Evolutionary conservation across 2,113 vertebrate genomes (phyloP).

Genomic region (Coregonus clupeaformis): DNA sequence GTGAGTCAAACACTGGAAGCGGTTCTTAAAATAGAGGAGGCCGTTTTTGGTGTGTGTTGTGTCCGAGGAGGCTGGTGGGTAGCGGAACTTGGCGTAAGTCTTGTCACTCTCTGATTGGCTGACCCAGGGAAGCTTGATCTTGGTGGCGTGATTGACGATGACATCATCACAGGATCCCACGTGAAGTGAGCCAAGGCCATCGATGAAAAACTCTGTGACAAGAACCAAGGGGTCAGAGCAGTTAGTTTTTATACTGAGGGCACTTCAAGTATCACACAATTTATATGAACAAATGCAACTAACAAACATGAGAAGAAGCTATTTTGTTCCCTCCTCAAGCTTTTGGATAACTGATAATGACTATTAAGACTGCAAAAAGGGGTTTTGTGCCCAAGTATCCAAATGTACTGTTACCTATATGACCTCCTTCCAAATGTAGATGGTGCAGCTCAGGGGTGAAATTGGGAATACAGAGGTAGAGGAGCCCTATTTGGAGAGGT

Average conservation of each 20-base stretch:
- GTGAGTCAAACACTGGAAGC: slow-evolving; percentile 85
- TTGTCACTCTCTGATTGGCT: slow-evolving; percentile 76
- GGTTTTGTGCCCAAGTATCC: not conserved
- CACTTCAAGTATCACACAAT: not conserved
- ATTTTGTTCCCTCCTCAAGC: not conserved
- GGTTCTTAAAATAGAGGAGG: slow-evolving; percentile 90
- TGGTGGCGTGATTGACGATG: slow-evolving; percentile 86
- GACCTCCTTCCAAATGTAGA: too few species aligned
- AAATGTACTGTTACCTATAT: not conserved
- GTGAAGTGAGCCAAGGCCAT: slow-evolving; percentile 85
- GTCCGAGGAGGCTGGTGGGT: slow-evolving; percentile 77
- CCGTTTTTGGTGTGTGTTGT: slow-evolving; percentile 75
- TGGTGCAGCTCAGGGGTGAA: too few species aligned
- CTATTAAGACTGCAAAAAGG: not conserved
- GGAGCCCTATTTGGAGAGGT: too few species aligned
- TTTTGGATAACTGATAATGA: not conserved
- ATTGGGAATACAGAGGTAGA: too few species aligned
- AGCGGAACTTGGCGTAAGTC: slow-evolving; percentile 84
- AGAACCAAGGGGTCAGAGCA: not conserved
- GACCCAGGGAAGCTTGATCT: slow-evolving; percentile 86
- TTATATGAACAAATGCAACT: not conserved
- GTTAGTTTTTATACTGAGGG: not conserved
- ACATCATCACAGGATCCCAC: slow-evolving; percentile 92
- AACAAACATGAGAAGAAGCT: not conserved
- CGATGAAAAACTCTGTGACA: slow-evolving; percentile 88